Evolutionary conservation across 1,140 invertebrate genomes (phyloP).

Genomic region (Drosophila sturtevanti): DNA sequence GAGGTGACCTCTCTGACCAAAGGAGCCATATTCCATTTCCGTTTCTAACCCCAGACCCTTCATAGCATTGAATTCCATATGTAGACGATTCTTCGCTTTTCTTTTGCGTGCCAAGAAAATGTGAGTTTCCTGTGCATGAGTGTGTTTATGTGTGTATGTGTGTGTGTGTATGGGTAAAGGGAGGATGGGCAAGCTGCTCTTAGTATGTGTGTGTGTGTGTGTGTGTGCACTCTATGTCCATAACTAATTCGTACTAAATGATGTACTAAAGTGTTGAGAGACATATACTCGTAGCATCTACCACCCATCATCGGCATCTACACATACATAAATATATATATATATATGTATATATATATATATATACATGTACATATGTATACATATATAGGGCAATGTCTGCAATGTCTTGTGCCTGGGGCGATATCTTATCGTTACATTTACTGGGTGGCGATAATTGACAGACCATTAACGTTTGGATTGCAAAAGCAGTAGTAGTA

Average conservation of each 20-base stretch:
- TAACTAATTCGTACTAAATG: constrained; percentile 79
- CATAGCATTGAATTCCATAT: constrained; percentile 39
- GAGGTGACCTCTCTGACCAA: constrained; percentile 25
- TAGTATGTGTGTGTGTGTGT: constrained; percentile 5
- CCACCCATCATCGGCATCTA: not conserved
- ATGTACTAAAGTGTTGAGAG: constrained; percentile 75
- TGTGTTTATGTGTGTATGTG: not conserved
- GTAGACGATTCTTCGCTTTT: constrained; percentile 2
- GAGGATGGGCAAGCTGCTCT: not conserved
- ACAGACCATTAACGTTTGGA: constrained; percentile 80
- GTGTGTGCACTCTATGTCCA: constrained; percentile 60
- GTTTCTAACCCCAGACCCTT: not conserved
- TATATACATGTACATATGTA: constrained; percentile 10
- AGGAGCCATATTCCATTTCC: constrained; percentile 12
- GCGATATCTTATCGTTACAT: constrained; percentile 80
- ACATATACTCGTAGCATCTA: constrained; percentile 19
- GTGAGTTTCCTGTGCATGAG: constrained; percentile 4
- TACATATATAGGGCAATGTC: not conserved
- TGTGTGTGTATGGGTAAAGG: not conserved
- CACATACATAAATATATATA: not conserved
- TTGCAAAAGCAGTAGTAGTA: constrained; percentile 70
- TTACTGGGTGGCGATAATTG: constrained; percentile 80
- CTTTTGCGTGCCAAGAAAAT: constrained; percentile 17
- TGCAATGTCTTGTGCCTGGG: constrained; percentile 49
- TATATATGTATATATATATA: not conserved